These are phyloP conservation scores for Macaria liturata DNA, from an alignment of 2,888 invertebrate species.

Conservation along the genomic window DNA sequence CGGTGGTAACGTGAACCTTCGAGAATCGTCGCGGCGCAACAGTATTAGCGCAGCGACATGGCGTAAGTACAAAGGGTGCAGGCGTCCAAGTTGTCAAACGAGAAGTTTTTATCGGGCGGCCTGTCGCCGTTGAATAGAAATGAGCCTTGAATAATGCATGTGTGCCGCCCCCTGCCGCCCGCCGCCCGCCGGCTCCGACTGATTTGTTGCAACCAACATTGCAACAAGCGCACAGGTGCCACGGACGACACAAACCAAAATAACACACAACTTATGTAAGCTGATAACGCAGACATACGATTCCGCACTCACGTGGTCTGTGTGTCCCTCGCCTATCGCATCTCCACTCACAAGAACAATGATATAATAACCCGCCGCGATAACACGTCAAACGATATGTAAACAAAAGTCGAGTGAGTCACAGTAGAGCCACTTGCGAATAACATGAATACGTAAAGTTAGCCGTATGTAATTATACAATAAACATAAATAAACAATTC, in stretches of 20 bases:
- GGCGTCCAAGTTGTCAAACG: slow-evolving; percentile 80
- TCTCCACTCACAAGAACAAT: slow-evolving; percentile 26
- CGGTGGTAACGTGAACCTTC: no score
- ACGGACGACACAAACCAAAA: slow-evolving; percentile 24
- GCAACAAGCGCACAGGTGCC: slow-evolving; percentile 49
- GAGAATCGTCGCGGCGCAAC: no score
- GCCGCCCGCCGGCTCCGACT: slow-evolving; percentile 51
- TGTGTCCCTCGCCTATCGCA: slow-evolving; percentile 19
- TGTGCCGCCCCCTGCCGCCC: slow-evolving; percentile 51
- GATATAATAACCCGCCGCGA: slow-evolving; percentile 32
- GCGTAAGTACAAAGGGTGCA: slow-evolving; percentile 79
- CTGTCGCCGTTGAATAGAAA: slow-evolving; percentile 81
- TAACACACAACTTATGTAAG: slow-evolving; percentile 8
- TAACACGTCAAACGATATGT: slow-evolving; percentile 36
- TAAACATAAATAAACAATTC: slow-evolving; percentile 31
- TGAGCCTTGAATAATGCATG: slow-evolving; percentile 81
- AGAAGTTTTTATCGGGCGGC: slow-evolving; percentile 81
- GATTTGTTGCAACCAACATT: slow-evolving; percentile 61
- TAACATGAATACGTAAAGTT: slow-evolving; percentile 34
- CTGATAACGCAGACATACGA: slow-evolving; percentile 22
- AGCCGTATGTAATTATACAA: slow-evolving; percentile 36
- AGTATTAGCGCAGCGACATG: slow-evolving; percentile 58
- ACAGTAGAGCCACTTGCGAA: slow-evolving; percentile 38
- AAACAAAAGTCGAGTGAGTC: slow-evolving; percentile 37
- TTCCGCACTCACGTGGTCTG: slow-evolving; percentile 21